Evolutionary conservation across 2,797 vertebrate genomes (phyloP), one percentile per base, ranked within the genome.

Genomic region (Acanthurus lineatus): DNA sequence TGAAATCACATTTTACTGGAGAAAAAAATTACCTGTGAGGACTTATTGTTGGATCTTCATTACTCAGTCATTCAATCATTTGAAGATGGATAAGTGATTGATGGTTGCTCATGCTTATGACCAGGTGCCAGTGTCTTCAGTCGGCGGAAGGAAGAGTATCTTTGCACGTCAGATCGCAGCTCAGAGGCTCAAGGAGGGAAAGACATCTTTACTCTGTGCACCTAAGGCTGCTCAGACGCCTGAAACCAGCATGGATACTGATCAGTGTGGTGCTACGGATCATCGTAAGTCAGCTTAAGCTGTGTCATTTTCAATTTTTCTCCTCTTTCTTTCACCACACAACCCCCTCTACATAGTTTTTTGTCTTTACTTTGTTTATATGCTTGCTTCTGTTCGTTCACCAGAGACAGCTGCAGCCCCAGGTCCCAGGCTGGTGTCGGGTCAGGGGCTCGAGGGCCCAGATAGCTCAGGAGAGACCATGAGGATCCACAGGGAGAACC

Each of bases 161-260:
- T 99, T 99, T 94, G 97, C 98, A 17, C 95, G 95, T 71, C 97
- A 99, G 87, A 96, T 99, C 88, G 97, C 96, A 86, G 95, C 95
- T 19, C 97, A 96, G 88, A 97, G 92, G 77, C 80, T 91, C 2
- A 91, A 93, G 73, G 95, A 96, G 67, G 88, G 75, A 60, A 85
- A 76, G 25, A 22, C 54, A 5, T 58, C 66, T 0, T 67, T 77
- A 58, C 45, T 66, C 32, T 67, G 62, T 40, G 20, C 74, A 53
- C 45, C 88, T 69, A 58, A 63, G 76, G 25, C 60, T 56, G 60
- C 72, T 63, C 86, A 52, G 40, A 69, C 22, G 22, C 58, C 67
- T 51, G 89, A 79, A 9, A 81, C 51, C 19, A 79, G 1, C 0
- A 88, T 94, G 82, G 90, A 93, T 42, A 84, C 88, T 68, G 86